Percentiles rank a stretch among this genome's conserved stretches.
Conservation (phyloP, 2,113 vertebrate genomes). For the Connochaetes taurinus region DNA sequence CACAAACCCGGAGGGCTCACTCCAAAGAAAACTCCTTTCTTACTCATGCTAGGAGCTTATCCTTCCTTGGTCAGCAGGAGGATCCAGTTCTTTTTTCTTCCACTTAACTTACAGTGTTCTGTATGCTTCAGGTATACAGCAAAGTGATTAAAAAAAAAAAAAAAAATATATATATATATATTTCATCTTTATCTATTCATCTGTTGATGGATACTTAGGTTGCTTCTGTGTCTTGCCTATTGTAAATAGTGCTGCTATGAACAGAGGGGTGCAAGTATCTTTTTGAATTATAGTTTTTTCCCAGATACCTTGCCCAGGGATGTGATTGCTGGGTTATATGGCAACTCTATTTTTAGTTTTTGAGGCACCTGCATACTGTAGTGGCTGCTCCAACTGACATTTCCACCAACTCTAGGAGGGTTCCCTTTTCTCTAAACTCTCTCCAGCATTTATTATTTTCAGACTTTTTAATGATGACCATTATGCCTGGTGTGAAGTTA, state of each 20-base stretch:
- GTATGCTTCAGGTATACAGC: background rate
- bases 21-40: background rate
- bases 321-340: background rate
- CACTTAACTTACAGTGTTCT: background rate
- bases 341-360: background rate
- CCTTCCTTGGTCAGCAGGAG: no score
- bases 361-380: background rate
- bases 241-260: background rate
- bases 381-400: background rate
- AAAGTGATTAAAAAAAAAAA: background rate
- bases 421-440: background rate
- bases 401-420: background rate
- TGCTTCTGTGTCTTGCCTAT: background rate
- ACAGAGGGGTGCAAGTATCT: background rate
- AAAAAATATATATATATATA: background rate
- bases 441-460: background rate
- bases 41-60: accelerated
- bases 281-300: background rate
- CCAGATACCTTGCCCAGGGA: background rate
- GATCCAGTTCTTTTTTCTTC: background rate
- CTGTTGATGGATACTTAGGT: background rate
- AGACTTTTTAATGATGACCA: background rate
- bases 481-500: background rate
- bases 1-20: accelerated
- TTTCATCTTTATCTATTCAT: background rate